Evolutionary conservation across 2,888 invertebrate species (phyloP).

Genomic region (Neoaliturus tenellus): DNA sequence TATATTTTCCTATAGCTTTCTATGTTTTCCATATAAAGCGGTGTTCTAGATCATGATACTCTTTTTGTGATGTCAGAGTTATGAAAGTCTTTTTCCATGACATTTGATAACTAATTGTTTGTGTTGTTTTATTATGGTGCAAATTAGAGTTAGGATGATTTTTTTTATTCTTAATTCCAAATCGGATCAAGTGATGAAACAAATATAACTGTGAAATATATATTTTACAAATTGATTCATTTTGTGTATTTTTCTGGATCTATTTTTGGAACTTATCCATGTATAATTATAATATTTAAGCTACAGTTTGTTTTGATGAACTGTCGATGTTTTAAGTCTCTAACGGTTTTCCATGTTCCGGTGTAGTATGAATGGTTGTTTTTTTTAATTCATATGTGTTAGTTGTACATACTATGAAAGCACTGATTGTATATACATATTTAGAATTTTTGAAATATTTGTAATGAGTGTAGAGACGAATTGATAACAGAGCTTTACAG

Average conservation of each 20-base stretch:
- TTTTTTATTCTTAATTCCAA: conserved; percentile 34
- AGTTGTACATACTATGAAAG: conserved; percentile 41
- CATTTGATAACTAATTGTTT: conserved; percentile 9
- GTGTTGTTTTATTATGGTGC: conserved; percentile 25
- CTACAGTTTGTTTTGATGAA: background rate
- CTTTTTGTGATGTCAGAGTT: conserved; percentile 45
- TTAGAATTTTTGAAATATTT: conserved; percentile 36
- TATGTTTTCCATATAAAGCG: conserved; percentile 47
- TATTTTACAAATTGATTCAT: conserved; percentile 7
- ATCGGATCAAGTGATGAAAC: background rate
- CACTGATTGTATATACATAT: conserved; percentile 51
- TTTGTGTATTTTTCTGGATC: conserved; percentile 12
- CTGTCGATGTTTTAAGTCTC: conserved; percentile 1
- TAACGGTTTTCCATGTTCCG: background rate
- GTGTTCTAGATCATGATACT: conserved; percentile 44
- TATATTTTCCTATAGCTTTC: conserved; percentile 54
- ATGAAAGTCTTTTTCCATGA: conserved; percentile 28
- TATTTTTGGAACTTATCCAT: background rate
- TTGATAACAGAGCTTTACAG: conserved; percentile 41
- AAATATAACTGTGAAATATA: background rate
- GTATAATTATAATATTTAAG: background rate
- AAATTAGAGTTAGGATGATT: conserved; percentile 33
- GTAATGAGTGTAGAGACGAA: conserved; percentile 31
- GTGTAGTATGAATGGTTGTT: conserved; percentile 13
- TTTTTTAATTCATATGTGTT: conserved; percentile 8